These are phyloP conservation scores for Dasyornis broadbenti DNA, from an alignment of 2,113 vertebrate species.

Conservation along the genomic window DNA sequence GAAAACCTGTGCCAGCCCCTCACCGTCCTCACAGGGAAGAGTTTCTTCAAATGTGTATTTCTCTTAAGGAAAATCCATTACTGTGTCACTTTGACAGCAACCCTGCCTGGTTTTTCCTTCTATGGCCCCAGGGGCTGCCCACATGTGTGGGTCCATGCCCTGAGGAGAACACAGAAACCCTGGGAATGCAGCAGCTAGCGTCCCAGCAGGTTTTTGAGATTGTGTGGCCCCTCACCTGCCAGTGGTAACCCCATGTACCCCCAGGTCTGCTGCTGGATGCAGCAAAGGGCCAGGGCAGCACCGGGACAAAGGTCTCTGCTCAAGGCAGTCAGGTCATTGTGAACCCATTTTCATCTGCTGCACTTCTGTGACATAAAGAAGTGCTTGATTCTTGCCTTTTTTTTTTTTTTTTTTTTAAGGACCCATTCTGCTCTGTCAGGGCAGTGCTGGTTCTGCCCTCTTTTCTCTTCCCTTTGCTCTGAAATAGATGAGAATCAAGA, in stretches of 20 bases:
- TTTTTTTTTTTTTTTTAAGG: background rate
- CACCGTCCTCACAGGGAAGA: background rate
- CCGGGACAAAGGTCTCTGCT: background rate
- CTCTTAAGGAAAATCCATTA: background rate
- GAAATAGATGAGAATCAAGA: background rate
- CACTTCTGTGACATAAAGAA: background rate
- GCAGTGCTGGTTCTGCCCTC: background rate
- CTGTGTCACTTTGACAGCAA: background rate
- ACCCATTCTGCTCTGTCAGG: background rate
- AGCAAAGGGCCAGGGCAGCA: accelerated
- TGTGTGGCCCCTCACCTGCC: accelerated
- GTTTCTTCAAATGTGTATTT: background rate
- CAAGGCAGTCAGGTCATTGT: accelerated
- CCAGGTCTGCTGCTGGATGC: too few relatives aligned
- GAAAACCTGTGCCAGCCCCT: background rate
- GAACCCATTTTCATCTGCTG: background rate
- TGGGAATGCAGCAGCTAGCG: background rate
- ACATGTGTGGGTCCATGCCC: accelerated
- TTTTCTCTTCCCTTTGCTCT: background rate
- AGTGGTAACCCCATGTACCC: accelerated
- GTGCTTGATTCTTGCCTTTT: background rate
- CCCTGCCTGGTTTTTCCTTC: accelerated
- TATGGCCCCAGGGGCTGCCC: background rate
- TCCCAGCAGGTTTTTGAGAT: accelerated
- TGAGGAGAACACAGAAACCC: too few relatives aligned